Percentiles rank a stretch among this genome's conserved stretches.
Conservation (phyloP, 2,797 vertebrate species). For the Mareca penelope region DNA sequence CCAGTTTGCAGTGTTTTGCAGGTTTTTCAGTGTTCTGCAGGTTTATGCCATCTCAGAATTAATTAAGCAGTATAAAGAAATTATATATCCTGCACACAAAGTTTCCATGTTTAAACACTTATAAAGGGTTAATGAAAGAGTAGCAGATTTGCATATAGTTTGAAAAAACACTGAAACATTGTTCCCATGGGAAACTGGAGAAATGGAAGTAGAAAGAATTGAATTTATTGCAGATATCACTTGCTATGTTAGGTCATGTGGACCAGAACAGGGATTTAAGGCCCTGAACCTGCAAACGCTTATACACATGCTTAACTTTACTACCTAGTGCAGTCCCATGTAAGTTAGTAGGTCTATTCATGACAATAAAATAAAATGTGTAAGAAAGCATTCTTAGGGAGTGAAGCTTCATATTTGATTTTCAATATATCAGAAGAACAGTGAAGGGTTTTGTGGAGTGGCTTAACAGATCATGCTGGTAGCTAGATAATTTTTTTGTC, state of each 20-base stretch:
- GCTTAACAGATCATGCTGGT: neutral
- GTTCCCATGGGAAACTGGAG: neutral
- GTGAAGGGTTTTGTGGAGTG: neutral
- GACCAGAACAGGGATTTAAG: neutral
- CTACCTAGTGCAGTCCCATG: neutral
- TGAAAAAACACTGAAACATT: neutral
- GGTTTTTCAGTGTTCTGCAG: neutral
- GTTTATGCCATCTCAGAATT: neutral
- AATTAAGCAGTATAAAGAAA: neutral
- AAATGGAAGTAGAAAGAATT: neutral
- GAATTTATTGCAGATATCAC: neutral
- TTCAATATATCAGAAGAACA: neutral
- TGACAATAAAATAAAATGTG: neutral
- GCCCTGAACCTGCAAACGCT: neutral
- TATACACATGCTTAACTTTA: neutral
- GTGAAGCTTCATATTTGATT: neutral
- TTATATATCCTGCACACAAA: fast-evolving
- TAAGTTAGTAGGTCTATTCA: neutral
- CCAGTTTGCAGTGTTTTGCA: neutral
- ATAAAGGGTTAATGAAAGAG: neutral
- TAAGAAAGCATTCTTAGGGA: neutral
- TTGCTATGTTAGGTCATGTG: neutral
- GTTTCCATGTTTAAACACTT: neutral
- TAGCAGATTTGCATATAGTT: neutral
- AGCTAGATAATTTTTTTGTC: neutral